phyloP scores from a whole-genome alignment of 2,113 vertebrate genomes.

The Microcebus jonahi region DNA sequence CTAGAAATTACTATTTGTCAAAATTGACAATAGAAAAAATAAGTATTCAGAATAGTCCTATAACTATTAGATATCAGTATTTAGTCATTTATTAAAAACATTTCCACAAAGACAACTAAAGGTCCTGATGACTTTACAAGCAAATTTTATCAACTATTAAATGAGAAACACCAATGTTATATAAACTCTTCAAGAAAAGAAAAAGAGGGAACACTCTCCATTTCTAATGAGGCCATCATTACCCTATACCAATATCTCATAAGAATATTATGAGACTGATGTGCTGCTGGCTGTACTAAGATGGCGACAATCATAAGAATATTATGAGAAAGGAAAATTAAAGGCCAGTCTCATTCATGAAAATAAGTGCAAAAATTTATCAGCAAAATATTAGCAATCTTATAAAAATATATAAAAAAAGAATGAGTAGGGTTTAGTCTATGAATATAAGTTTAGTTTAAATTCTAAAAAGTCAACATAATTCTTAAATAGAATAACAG shows the following conservation, averaged over 20 bases:
- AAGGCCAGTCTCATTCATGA: neutral
- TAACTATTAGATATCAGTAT: neutral
- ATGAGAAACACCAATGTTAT: neutral
- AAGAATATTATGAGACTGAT: neutral
- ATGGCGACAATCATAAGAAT: neutral
- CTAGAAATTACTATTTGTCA: constrained; percentile 17
- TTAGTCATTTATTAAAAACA: neutral
- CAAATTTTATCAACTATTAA: neutral
- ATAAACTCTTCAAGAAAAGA: neutral
- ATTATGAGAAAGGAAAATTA: neutral
- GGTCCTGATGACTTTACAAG: neutral
- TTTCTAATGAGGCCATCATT: neutral
- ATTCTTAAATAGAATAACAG: neutral
- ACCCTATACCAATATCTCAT: neutral
- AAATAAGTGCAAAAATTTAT: neutral
- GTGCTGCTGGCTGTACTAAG: no score
- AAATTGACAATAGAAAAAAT: neutral
- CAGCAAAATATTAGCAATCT: neutral
- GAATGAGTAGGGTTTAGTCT: neutral
- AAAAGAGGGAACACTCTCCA: neutral
- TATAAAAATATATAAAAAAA: neutral
- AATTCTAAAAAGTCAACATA: neutral
- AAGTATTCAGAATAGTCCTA: constrained; percentile 1
- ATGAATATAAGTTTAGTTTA: neutral
- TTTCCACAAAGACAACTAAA: neutral